phyloP scores from a whole-genome alignment of 2,113 vertebrate species.

The Megaceryle maxima region DNA sequence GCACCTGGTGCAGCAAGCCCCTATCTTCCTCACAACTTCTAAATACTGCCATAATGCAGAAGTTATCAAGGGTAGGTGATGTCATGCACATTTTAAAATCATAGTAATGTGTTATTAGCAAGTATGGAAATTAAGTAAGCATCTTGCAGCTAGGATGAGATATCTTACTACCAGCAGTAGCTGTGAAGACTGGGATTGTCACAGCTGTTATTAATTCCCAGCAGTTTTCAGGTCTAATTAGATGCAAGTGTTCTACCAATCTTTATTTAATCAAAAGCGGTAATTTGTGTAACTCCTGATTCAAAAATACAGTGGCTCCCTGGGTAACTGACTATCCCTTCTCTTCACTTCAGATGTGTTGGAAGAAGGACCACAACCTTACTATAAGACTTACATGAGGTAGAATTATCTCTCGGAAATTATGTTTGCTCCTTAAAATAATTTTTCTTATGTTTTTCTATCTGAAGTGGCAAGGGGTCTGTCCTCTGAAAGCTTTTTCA shows the following conservation, averaged over 20 bases:
- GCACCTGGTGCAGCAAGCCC: not conserved
- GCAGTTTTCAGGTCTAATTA: not conserved
- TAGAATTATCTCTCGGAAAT: not conserved
- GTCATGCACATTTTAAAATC: not conserved
- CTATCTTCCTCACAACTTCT: not conserved
- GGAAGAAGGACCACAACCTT: not conserved
- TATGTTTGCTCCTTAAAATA: not conserved
- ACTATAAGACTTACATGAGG: not conserved
- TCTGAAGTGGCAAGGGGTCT: not conserved
- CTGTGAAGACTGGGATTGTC: not conserved
- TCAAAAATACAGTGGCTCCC: not conserved
- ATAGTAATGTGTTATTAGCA: not conserved
- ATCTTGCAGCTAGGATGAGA: not conserved
- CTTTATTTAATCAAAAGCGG: not conserved
- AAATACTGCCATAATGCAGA: not conserved
- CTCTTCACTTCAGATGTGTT: not conserved
- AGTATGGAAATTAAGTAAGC: not conserved
- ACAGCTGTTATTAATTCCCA: not conserved
- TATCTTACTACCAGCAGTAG: not conserved
- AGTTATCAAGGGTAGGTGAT: not conserved
- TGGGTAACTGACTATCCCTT: not conserved
- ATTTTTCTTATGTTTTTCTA: not conserved
- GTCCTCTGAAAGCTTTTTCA: not conserved
- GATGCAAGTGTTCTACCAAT: not conserved
- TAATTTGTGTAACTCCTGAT: rapidly evolving